Percentiles rank a stretch among this genome's conserved stretches.
Conservation (phyloP, 2,113 vertebrate species). For the Daboia siamensis region DNA sequence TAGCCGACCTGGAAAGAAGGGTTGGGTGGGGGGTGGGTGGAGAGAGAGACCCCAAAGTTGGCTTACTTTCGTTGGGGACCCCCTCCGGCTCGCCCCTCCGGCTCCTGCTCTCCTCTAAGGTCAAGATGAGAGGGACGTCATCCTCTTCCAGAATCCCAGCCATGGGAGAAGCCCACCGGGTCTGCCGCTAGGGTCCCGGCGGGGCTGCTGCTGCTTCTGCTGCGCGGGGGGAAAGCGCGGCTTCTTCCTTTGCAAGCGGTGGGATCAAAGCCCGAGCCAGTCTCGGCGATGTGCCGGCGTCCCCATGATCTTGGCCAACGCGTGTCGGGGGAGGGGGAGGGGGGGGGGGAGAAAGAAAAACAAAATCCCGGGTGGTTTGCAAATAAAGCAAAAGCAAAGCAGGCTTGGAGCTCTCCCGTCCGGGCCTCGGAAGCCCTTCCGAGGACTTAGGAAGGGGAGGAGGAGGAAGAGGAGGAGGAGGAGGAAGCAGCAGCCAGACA, state of each 20-base stretch:
- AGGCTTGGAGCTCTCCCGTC: no score
- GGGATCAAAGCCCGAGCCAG: neutral
- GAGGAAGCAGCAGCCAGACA: neutral
- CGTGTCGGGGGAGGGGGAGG: neutral
- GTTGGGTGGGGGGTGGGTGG: no score
- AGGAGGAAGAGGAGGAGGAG: neutral
- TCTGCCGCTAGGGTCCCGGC: rapidly evolving
- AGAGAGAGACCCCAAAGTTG: rapidly evolving
- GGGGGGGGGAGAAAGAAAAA: no score
- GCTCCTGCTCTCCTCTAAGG: slow-evolving; percentile 81
- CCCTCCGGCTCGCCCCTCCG: slow-evolving; percentile 73
- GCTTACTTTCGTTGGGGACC: slow-evolving; percentile 80
- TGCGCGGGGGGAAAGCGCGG: neutral
- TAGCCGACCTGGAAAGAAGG: no score
- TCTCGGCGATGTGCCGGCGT: neutral
- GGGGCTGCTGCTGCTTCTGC: no score
- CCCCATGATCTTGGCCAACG: neutral
- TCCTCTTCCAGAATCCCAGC: slow-evolving; percentile 84
- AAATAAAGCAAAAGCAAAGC: no score
- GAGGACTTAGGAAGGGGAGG: neutral
- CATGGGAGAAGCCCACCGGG: slow-evolving; percentile 43
- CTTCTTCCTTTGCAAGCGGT: neutral
- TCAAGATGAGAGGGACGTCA: slow-evolving; percentile 92
- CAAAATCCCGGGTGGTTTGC: neutral
- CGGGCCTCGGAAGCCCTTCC: neutral